Percentiles rank a stretch among this genome's conserved stretches.
Evolutionary conservation across 1,140 invertebrate species (phyloP).

Genomic region (Heliconius himera): DNA sequence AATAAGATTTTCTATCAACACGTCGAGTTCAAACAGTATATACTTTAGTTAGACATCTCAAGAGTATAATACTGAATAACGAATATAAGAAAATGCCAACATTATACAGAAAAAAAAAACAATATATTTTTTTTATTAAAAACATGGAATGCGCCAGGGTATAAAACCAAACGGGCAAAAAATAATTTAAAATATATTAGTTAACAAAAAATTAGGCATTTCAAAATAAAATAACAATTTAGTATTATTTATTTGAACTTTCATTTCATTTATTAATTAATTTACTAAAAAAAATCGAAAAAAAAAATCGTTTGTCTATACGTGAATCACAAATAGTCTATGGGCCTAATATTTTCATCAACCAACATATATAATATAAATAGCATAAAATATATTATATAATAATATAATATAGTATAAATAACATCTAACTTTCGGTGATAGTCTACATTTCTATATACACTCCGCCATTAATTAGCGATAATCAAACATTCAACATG

Average conservation of each 20-base stretch:
- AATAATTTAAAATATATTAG: background rate
- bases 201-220: background rate
- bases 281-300: background rate
- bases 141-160: constrained; percentile 68
- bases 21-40: constrained; percentile 63
- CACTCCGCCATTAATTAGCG: background rate
- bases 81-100: constrained; percentile 39
- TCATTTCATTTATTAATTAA: background rate
- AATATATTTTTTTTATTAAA: constrained; percentile 47
- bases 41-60: constrained; percentile 48
- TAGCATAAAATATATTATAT: constrained; percentile 48
- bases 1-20: constrained; percentile 58
- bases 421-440: constrained; percentile 53
- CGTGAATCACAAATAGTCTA: background rate
- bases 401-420: constrained; percentile 51
- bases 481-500: constrained; percentile 12
- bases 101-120: constrained; percentile 31
- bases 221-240: background rate
- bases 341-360: background rate
- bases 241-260: background rate
- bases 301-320: background rate
- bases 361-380: constrained; percentile 53
- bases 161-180: constrained; percentile 54
- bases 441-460: constrained; percentile 16
- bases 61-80: constrained; percentile 47